Evolutionary conservation across 2,797 vertebrate species (phyloP), one percentile per base, ranked within the genome.

Genomic region (Gastrophryne carolinensis): DNA sequence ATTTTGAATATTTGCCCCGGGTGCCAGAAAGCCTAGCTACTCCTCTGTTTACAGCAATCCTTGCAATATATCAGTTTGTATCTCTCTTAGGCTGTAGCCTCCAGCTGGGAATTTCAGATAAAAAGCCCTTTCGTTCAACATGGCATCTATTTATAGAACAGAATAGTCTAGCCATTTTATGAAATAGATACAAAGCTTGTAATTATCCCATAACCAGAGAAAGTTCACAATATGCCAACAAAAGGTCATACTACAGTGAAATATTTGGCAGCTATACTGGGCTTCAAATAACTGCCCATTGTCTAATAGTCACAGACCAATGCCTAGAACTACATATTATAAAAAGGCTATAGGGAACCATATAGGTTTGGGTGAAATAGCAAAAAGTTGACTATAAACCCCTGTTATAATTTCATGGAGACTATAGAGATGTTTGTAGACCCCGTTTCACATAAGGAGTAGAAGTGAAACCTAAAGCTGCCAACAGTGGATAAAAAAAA

Each of bases 51-150:
- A 29, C 24, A 4, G 10, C 49, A 62, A 27, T 57, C 4, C 26
- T 21, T 21, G 56, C 12, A 44, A 3, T 58, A 34, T 72, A 3
- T 27, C 30, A 47, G n/a, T 3, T 60, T 35, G 34, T 13, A 3
- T 21, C 30, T 30, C 17, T 34, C 12, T 17, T 49, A 8, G 17
- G 10, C 21, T 35, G 3, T 24, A 50, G 9, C n/a, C 11, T 54
- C 39, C 72, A 67, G 41, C 53, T 67, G 62, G 4, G n/a, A 50
- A 17, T n/a, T 7, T 29, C 41, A 27, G 13, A 67, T 67, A 58
- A 75, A 67, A 17, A 57, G 8, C 15, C 29, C 39, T 53, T 75
- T 60, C 13, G 52, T 27, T 3, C 13, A 49, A 4, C n/a, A 6
- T 64, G 34, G 54, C 19, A 32, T 62, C 70, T 1, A 17, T 35